phyloP scores from a whole-genome alignment of 2,797 vertebrate species.

The Lacerta viridis region DNA sequence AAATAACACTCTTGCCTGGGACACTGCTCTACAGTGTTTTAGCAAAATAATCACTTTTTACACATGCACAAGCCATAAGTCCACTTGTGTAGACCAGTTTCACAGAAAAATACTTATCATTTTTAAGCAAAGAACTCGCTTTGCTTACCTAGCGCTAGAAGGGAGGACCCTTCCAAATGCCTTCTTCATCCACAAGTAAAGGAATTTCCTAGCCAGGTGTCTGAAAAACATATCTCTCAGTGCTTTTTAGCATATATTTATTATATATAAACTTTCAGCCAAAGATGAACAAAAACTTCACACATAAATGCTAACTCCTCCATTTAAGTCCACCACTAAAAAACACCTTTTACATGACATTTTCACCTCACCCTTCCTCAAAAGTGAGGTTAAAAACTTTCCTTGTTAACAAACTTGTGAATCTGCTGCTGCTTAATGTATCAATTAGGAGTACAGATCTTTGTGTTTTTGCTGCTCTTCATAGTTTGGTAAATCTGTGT shows the following conservation, averaged over 20 bases:
- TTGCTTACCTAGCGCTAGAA: constrained; percentile 86
- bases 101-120: constrained; percentile 12
- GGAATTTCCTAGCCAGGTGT: constrained; percentile 90
- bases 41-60: background rate
- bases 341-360: background rate
- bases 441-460: no score
- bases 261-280: background rate
- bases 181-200: constrained; percentile 87
- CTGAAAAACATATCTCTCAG: constrained; percentile 77
- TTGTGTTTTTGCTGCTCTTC: no score
- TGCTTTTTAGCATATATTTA: background rate
- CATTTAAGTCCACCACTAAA: background rate
- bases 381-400: no score
- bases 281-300: background rate
- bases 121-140: background rate
- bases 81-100: background rate
- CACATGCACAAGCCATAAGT: background rate
- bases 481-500: no score
- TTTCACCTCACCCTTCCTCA: no score
- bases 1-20: background rate
- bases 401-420: no score
- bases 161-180: constrained; percentile 90
- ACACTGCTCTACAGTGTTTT: no score
- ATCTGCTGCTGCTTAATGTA: no score
- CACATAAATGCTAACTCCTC: background rate